Evolutionary conservation across 2,113 vertebrate species (phyloP), one percentile per base, ranked within the genome.

Genomic region (Sebastes schlegelii): DNA sequence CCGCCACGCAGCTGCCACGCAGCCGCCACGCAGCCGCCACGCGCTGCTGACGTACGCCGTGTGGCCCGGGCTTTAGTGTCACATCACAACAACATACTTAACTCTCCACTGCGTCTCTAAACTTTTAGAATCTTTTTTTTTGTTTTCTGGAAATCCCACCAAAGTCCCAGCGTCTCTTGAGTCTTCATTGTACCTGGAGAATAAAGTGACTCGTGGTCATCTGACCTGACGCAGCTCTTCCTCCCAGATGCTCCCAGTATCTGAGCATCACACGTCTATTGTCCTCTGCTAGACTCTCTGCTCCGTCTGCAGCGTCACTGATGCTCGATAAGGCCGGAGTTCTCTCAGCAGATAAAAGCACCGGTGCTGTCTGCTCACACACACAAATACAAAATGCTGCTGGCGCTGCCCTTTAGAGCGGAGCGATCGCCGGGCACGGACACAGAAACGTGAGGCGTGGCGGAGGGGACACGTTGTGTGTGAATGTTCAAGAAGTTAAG

Each of bases 261-360:
- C 62, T 77, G 19, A 49, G 63, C 68, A 49, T 72, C 49, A 13
- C 55, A 48, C 10, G 6, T 60, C 49, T n/a, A 60, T 73, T 79
- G 83, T 79, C 71, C 68, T 58, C 73, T 2, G 72, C 13, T 6
- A 21, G 72, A 69, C 62, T 78, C 60, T 8, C 60, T 8, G 55
- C 55, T 71, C 62, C 9, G 52, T 60, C 55, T 69, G 73, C 57
- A 6, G 16, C 43, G 6, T 80, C 73, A 61, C 19, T 9, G 83
- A 80, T 45, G 16, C 68, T 69, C 62, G 60, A 88, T 82, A 72
- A 74, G 34, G 34, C 34, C 34, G 34, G 34, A 34, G 65, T 43
- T 64, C 57, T 68, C 43, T 57, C 23, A 3, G 4, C 66, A 77
- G 77, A 83, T 83, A 77, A 73, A 76, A 67, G 58, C 77, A 51